These are phyloP conservation scores for Lasioglossum morio DNA, from an alignment of 2,888 invertebrate genomes.

Conservation along the genomic window DNA sequence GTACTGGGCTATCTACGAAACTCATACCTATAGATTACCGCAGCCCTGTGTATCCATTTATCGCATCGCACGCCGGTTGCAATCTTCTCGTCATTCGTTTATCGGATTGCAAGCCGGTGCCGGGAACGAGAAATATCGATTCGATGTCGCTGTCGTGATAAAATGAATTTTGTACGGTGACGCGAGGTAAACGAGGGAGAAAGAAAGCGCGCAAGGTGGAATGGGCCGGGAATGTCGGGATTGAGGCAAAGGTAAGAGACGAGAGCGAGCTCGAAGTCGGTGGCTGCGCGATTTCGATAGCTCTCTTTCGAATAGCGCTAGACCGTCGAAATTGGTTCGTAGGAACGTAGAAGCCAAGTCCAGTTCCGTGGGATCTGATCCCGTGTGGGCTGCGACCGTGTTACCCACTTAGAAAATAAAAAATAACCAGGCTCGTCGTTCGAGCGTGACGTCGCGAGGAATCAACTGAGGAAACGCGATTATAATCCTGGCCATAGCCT, in stretches of 20 bases:
- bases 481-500: slow-evolving; percentile 8
- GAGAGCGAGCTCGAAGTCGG: not conserved
- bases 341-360: slow-evolving; percentile 53
- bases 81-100: slow-evolving; percentile 72
- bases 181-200: slow-evolving; percentile 47
- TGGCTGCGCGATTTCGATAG: slow-evolving; percentile 54
- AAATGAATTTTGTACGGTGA: slow-evolving; percentile 70
- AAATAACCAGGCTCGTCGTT: not conserved
- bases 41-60: slow-evolving; percentile 59
- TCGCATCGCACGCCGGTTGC: slow-evolving; percentile 60
- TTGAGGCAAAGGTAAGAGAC: not conserved
- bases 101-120: slow-evolving; percentile 66
- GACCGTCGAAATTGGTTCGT: slow-evolving; percentile 16
- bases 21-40: slow-evolving; percentile 38
- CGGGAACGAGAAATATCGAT: slow-evolving; percentile 69
- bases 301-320: slow-evolving; percentile 49
- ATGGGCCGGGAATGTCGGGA: not conserved
- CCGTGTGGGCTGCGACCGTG: slow-evolving; percentile 39
- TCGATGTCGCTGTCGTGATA: slow-evolving; percentile 65
- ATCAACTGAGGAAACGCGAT: slow-evolving; percentile 53
- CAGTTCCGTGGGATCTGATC: slow-evolving; percentile 36
- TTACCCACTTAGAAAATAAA: slow-evolving; percentile 47
- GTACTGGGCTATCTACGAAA: slow-evolving; percentile 26
- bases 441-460: slow-evolving; percentile 14
- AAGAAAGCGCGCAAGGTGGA: slow-evolving; percentile 25